Evolutionary conservation across 2,797 vertebrate genomes (phyloP).

Genomic region (Gallinago stenura): DNA sequence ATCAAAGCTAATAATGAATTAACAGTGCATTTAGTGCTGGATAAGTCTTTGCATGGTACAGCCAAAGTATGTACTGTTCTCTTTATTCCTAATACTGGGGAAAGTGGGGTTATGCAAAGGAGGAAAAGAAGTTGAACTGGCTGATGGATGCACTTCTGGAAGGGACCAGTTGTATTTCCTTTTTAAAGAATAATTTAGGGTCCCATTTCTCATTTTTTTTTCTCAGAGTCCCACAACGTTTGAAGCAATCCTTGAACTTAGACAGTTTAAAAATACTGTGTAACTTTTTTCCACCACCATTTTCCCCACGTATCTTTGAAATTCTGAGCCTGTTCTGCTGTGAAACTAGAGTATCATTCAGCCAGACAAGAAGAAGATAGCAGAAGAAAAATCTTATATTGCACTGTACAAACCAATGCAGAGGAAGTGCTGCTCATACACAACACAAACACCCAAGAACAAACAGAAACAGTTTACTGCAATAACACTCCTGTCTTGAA

Average conservation of each 20-base stretch:
- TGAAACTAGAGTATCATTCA: not conserved
- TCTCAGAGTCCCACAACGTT: not conserved
- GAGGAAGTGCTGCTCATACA: not conserved
- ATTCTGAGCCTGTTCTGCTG: not conserved
- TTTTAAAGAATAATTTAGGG: not conserved
- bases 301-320: not conserved
- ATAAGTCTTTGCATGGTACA: not conserved
- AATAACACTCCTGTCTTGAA: not conserved
- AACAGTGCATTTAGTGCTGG: not conserved
- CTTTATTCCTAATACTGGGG: not conserved
- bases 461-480: not conserved
- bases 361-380: not conserved
- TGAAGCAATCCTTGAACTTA: not conserved
- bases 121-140: not conserved
- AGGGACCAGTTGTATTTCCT: not conserved
- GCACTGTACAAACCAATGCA: not conserved
- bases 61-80: not conserved
- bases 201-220: not conserved
- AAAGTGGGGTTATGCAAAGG: not conserved
- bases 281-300: not conserved
- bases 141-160: not conserved
- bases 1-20: conserved; percentile 15
- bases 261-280: not conserved
- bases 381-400: not conserved
- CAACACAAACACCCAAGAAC: not conserved